These are phyloP conservation scores for Garrulus glandarius DNA, from an alignment of 2,797 vertebrate genomes.

Conservation along the genomic window DNA sequence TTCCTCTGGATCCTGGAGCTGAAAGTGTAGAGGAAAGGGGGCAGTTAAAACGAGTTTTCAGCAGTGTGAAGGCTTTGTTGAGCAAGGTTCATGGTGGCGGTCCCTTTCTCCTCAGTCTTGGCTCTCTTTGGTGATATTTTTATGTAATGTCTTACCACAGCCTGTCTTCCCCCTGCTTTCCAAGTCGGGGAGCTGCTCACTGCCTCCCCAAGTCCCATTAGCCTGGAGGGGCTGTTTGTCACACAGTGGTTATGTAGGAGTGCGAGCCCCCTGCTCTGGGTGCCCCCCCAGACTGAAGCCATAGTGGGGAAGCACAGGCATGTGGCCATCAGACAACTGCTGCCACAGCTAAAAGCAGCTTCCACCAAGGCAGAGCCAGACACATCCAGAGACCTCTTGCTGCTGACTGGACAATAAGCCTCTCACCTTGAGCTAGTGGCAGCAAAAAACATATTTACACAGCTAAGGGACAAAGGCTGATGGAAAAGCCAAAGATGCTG, in stretches of 20 bases:
- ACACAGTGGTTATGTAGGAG: accelerated
- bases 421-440: background rate
- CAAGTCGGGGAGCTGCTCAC: accelerated
- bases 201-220: accelerated
- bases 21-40: background rate
- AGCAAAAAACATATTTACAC: accelerated
- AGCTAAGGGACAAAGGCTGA: background rate
- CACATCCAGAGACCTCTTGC: accelerated
- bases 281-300: accelerated
- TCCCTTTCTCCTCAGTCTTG: background rate
- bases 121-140: background rate
- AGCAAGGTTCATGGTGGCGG: accelerated
- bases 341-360: background rate
- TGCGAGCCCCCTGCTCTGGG: too few relatives aligned
- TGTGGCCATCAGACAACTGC: background rate
- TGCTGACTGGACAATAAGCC: background rate
- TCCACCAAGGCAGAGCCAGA: background rate
- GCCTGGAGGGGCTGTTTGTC: background rate
- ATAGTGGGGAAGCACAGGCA: background rate
- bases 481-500: background rate
- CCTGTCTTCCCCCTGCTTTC: background rate
- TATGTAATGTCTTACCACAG: background rate
- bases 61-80: background rate
- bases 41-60: background rate
- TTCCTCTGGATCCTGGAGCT: background rate